Evolutionary conservation across 2,797 vertebrate species (phyloP).

Genomic region (Pantherophis alleghaniensis): DNA sequence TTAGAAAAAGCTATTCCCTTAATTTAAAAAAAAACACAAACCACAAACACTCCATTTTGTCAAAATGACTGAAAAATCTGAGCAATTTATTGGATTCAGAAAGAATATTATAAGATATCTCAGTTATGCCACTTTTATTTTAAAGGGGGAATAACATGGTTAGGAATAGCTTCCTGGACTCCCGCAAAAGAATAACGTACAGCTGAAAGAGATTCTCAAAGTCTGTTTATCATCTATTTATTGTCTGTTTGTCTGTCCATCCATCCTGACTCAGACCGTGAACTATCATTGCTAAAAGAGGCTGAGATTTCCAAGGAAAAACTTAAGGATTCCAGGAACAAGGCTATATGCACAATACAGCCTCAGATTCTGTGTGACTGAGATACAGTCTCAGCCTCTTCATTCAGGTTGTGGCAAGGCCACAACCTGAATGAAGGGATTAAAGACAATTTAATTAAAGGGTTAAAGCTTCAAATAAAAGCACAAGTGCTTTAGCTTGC

Average conservation of each 20-base stretch:
- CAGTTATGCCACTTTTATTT: neutral
- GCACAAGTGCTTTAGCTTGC: neutral
- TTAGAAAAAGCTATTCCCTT: neutral
- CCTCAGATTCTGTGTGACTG: too few species aligned
- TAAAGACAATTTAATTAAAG: neutral
- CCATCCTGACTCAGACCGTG: neutral
- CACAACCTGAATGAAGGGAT: neutral
- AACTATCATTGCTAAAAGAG: neutral
- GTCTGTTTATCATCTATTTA: neutral
- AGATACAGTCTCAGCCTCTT: too few species aligned
- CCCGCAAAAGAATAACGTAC: neutral
- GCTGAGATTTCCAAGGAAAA: neutral
- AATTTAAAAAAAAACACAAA: neutral
- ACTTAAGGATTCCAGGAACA: neutral
- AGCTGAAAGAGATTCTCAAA: neutral
- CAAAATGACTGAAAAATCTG: neutral
- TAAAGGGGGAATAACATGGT: neutral
- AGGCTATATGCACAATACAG: neutral
- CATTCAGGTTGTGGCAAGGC: too few species aligned
- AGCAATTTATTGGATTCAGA: neutral
- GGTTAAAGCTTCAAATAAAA: neutral
- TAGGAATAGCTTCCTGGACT: neutral
- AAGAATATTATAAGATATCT: neutral
- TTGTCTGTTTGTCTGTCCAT: neutral
- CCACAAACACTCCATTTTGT: neutral